These are phyloP conservation scores for Drosophila lutescens DNA, from an alignment of 2,888 invertebrate species.

Conservation along the genomic window DNA sequence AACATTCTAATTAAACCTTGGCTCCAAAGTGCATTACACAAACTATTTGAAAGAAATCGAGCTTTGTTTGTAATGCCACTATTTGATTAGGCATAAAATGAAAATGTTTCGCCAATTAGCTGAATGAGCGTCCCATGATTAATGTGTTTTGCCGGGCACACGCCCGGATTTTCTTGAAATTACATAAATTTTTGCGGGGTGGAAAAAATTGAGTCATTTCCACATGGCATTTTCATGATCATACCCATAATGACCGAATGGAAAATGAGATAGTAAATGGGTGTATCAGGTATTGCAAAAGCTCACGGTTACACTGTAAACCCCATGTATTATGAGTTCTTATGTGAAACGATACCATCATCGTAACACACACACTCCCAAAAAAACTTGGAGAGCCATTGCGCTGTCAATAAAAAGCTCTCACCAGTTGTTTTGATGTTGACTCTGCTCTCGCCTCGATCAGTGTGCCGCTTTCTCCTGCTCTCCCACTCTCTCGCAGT, in stretches of 20 bases:
- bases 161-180: constrained; percentile 41
- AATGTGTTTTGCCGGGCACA: constrained; percentile 38
- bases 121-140: constrained; percentile 32
- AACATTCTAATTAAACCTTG: constrained; percentile 59
- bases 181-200: constrained; percentile 27
- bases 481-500: constrained; percentile 21
- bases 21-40: constrained; percentile 31
- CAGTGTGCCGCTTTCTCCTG: constrained; percentile 5
- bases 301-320: constrained; percentile 40
- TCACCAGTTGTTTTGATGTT: constrained; percentile 56
- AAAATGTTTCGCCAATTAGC: constrained; percentile 8
- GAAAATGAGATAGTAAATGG: constrained; percentile 25
- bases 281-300: constrained; percentile 10
- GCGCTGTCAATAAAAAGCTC: constrained; percentile 52
- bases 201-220: constrained; percentile 15
- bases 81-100: constrained; percentile 26
- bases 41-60: not conserved
- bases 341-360: constrained; percentile 40
- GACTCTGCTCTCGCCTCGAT: constrained; percentile 21
- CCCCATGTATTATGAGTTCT: constrained; percentile 38
- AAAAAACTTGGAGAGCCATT: constrained; percentile 20
- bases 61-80: constrained; percentile 5
- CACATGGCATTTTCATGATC: constrained; percentile 16
- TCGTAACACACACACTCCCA: constrained; percentile 23
- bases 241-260: constrained; percentile 1